Evolutionary conservation across 2,888 invertebrate species (phyloP), one percentile per base, ranked within the genome.

Genomic region (Calephelis perditalis): DNA sequence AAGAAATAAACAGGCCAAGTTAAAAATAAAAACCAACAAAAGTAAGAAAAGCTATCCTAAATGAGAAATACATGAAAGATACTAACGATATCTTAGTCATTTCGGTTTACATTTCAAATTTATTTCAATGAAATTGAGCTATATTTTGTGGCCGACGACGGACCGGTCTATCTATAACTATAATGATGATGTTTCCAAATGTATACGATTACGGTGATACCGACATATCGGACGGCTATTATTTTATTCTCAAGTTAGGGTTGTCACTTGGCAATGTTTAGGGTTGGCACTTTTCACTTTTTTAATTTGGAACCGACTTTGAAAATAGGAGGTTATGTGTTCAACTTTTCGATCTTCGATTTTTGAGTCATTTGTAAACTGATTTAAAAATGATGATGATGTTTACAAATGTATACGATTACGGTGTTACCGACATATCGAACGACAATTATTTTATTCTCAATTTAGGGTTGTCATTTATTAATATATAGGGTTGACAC

Each of bases 41-140:
- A 26, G 2, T 26, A 26, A 40, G 40, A 40, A 4, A 49, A 49
- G 9, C 5, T 9, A 45, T 57, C 57, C 57, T 62, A 57, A 60
- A 57, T 61, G 52, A 52, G 57, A 61, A 63, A 61, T 59, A 49
- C 49, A 26, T 61, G 44, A 37, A 26, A 61, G 58, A 62, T 54
- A 62, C 59, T 61, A 49, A 61, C 70, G 66, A 64, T 70, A 70
- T 73, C 69, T 55, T 15, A 64, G 45, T 58, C 58, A 60, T 64
- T 65, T 69, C 60, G 68, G 72, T 70, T 75, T 75, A 70, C 72
- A 75, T 76, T 76, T 76, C 77, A 75, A 76, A 77, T 77, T 76
- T 77, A 78, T 81, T 76, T 75, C 67, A 75, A 73, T 70, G 69
- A 72, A 81, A 85, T 85, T 84, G 84, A 84, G 81, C 79, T 74